Conservation (phyloP, 2,888 invertebrate genomes). For the Drosophila pegasa region DNA sequence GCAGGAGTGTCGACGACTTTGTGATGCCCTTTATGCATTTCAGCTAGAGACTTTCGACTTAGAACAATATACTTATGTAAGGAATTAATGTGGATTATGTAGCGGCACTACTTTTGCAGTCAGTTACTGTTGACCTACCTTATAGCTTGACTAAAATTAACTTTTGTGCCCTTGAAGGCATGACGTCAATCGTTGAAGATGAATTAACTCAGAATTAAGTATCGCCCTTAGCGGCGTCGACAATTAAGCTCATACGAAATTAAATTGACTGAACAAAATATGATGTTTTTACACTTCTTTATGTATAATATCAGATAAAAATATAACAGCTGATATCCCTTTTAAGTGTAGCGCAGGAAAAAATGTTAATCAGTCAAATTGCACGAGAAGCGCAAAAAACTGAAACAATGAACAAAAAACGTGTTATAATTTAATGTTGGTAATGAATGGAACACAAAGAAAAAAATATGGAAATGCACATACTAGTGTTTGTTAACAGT, state of each 20-base stretch:
- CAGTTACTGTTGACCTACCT: too few relatives aligned
- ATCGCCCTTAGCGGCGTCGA: too few relatives aligned
- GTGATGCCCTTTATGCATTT: background rate
- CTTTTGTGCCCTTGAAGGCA: too few relatives aligned
- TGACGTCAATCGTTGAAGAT: too few relatives aligned
- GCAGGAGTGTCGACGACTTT: background rate
- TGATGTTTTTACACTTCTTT: too few relatives aligned
- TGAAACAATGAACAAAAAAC: slow-evolving; percentile 10
- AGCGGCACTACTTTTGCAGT: too few relatives aligned
- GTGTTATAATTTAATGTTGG: slow-evolving; percentile 45
- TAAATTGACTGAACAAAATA: too few relatives aligned
- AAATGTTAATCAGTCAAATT: slow-evolving; percentile 39
- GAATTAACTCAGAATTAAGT: too few relatives aligned
- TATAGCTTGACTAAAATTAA: too few relatives aligned
- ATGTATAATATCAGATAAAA: background rate
- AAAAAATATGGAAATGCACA: background rate
- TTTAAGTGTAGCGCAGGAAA: background rate
- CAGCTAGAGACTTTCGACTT: too few relatives aligned
- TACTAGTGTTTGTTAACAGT: background rate
- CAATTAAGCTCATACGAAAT: too few relatives aligned
- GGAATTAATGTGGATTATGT: background rate
- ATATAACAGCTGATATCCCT: background rate
- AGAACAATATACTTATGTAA: background rate
- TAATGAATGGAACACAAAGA: slow-evolving; percentile 60
- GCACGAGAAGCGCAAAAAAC: slow-evolving; percentile 29